A percentile compares a stretch with the other conserved stretches of the same genome.
phyloP scores from a whole-genome alignment of 2,113 vertebrate species.

The Labeo catla region DNA sequence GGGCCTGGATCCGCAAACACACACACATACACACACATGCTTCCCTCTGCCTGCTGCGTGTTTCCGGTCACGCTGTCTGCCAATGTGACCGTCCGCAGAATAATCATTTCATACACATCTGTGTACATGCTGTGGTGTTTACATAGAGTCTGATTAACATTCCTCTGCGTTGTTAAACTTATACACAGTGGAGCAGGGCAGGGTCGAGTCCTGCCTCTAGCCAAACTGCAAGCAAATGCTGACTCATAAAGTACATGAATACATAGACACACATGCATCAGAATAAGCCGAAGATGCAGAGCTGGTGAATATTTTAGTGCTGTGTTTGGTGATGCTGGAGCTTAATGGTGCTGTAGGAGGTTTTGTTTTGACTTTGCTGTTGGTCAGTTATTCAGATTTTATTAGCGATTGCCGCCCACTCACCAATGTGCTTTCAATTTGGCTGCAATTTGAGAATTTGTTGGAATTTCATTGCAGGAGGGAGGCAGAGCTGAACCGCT shows the following conservation, averaged over 20 bases:
- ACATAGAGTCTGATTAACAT: slow-evolving; percentile 77
- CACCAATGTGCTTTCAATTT: slow-evolving; percentile 85
- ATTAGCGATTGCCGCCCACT: slow-evolving; percentile 75
- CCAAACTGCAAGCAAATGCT: slow-evolving; percentile 66
- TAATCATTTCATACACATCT: slow-evolving; percentile 73
- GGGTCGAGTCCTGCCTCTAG: slow-evolving; percentile 64
- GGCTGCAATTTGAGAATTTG: slow-evolving; percentile 84
- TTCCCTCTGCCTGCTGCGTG: not conserved
- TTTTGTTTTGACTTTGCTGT: slow-evolving; percentile 70
- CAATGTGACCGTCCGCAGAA: slow-evolving; percentile 47
- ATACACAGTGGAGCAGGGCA: slow-evolving; percentile 60
- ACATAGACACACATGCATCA: slow-evolving; percentile 20
- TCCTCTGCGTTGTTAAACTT: slow-evolving; percentile 70
- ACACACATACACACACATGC: not conserved
- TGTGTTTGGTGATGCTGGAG: not conserved
- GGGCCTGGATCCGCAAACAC: slow-evolving; percentile 46
- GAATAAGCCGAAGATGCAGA: not conserved
- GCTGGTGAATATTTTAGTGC: not conserved
- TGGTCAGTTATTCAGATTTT: slow-evolving; percentile 79
- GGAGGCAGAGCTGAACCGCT: slow-evolving; percentile 70
- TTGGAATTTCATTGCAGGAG: slow-evolving; percentile 74
- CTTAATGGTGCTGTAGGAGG: not conserved
- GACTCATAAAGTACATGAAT: slow-evolving; percentile 25
- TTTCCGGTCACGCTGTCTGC: not conserved
- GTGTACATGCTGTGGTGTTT: slow-evolving; percentile 71